Evolutionary conservation across 1,140 invertebrate species (phyloP), one percentile per base, ranked within the genome.

Genomic region (Zaprionus taronus): DNA sequence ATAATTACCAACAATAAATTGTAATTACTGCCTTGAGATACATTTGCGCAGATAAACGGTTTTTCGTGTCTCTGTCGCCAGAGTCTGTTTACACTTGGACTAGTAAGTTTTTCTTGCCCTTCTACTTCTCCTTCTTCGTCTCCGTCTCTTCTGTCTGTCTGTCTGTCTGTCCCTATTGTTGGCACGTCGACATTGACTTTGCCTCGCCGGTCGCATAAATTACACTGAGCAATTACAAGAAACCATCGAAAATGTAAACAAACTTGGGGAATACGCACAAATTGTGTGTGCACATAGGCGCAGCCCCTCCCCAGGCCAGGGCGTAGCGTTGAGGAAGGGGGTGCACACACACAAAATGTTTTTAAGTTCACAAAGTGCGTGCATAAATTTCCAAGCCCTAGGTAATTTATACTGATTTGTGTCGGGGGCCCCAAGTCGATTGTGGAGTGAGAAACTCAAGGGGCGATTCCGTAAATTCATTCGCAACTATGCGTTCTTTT

Each of bases 1-100:
- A 80, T 82, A 86, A 86, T 87, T 86, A 86, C 83, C 77, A 79
- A 67, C 83, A 86, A 82, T 86, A 86, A 86, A 86, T 86, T 86
- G 83, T 86, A 86, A 86, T 86, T 86, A 86, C 83, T 81, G 83
- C 78, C 83, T 80, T 86, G 65, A 84, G 79, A 80, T 86, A 86
- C 83, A 86, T 86, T 86, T 77, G 77, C 80, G 77, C 74, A 87
- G 83, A 82, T 83, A 86, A 86, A 86, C 83, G 79, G 53, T 86
- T 86, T 86, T 86, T 63, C 83, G 81, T 86, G 83, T 86, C 67
- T 63, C 67, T 63, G 51, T 72, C 76, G 14, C 47, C 62, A 38
- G 20, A 28, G 57, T 66, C 24, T 63, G 49, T 75, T 69, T 72
- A 62, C 67, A 53, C 57, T 71, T 63, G 57, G 51, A 34, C 22